These are phyloP conservation scores for Mungos mungo DNA, from an alignment of 2,113 vertebrate species.

Conservation along the genomic window DNA sequence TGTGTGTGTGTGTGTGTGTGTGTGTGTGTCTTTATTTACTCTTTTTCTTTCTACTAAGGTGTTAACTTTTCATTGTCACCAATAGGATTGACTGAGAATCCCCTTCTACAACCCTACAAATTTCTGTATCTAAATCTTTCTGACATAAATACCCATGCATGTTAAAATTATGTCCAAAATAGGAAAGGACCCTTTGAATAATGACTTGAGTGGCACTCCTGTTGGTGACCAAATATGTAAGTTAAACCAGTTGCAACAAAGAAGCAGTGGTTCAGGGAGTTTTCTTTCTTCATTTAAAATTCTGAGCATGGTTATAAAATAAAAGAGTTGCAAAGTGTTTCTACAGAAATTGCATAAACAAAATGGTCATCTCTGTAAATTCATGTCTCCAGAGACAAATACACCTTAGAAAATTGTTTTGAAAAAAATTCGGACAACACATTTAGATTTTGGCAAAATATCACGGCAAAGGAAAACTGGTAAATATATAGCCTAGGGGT, in stretches of 20 bases:
- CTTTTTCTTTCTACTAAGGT: neutral
- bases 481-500: neutral
- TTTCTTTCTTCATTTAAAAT: neutral
- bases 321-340: neutral
- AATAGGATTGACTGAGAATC: neutral
- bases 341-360: neutral
- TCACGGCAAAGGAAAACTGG: neutral
- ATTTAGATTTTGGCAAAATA: neutral
- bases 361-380: neutral
- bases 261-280: neutral
- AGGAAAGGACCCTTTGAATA: neutral
- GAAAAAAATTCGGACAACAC: neutral
- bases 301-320: neutral
- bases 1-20: no score
- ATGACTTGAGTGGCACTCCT: neutral
- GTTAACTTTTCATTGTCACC: neutral
- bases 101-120: neutral
- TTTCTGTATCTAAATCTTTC: neutral
- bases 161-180: neutral
- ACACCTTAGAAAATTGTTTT: neutral
- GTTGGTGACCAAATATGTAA: neutral
- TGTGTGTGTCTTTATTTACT: neutral
- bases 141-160: neutral
- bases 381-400: neutral
- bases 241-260: neutral